Conservation (phyloP, 2,797 vertebrate genomes). For the Pangasius macronema region DNA sequence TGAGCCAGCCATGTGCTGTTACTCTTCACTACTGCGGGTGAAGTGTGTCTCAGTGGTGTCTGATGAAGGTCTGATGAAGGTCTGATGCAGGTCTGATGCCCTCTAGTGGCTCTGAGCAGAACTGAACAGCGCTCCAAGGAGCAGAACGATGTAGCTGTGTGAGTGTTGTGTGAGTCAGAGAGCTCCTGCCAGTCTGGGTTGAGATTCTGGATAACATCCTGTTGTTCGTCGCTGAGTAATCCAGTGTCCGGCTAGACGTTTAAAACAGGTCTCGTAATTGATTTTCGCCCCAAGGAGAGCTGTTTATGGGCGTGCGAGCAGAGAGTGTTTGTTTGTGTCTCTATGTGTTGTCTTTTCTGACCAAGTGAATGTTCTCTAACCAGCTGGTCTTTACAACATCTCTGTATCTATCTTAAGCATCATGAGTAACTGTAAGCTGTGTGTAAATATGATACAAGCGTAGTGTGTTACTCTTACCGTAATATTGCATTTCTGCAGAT, state of each 20-base stretch:
- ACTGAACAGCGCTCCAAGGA: not conserved
- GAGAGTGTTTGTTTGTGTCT: not conserved
- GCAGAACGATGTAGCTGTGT: not conserved
- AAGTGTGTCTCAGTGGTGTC: not conserved
- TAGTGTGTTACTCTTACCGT: not conserved
- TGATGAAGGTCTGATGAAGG: constrained; percentile 32
- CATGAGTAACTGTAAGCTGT: constrained; percentile 10
- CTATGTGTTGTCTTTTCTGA: constrained; percentile 3
- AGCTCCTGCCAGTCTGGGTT: constrained; percentile 21
- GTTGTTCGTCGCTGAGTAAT: constrained; percentile 34
- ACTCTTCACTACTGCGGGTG: not conserved
- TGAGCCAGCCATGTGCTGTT: not conserved
- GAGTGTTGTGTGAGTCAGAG: constrained; percentile 28
- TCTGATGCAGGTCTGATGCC: constrained; percentile 38
- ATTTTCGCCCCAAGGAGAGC: not conserved
- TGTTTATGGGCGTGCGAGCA: not conserved
- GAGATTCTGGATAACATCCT: constrained; percentile 38
- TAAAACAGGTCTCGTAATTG: constrained; percentile 5
- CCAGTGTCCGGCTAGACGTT: constrained; percentile 18
- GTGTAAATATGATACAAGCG: not conserved
- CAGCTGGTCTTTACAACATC: not conserved
- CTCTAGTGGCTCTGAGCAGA: constrained; percentile 41
- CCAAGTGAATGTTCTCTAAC: not conserved
- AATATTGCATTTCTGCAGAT: not conserved
- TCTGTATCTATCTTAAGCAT: not conserved